Evolutionary conservation across 2,888 invertebrate species (phyloP).

Genomic region (Diloba caeruleocephala): DNA sequence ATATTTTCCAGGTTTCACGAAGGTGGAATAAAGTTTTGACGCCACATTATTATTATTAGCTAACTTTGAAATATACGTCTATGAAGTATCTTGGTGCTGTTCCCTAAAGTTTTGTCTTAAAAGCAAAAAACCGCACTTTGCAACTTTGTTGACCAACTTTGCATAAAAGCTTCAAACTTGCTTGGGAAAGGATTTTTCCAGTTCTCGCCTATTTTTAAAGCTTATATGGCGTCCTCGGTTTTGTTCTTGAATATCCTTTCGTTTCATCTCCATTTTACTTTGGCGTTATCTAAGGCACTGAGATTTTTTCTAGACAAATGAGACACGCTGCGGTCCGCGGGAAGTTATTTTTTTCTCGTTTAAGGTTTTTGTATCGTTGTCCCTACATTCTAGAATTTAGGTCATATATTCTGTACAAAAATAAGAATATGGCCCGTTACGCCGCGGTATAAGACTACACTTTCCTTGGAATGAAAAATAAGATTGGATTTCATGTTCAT

Average conservation of each 20-base stretch:
- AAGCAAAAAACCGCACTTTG: conserved; percentile 45
- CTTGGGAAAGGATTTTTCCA: conserved; percentile 60
- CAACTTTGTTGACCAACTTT: conserved; percentile 58
- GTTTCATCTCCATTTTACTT: conserved; percentile 83
- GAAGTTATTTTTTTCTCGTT: conserved; percentile 63
- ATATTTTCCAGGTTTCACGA: conserved; percentile 16
- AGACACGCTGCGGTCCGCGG: conserved; percentile 61
- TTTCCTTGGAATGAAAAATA: conserved; percentile 48
- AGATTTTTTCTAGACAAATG: conserved; percentile 75
- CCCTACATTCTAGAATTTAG: conserved; percentile 47
- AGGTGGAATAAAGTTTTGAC: conserved; percentile 22
- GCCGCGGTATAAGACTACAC: conserved; percentile 35
- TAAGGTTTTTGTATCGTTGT: conserved; percentile 55
- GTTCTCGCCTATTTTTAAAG: conserved; percentile 75
- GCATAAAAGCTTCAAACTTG: conserved; percentile 50
- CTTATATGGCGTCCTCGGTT: conserved; percentile 67
- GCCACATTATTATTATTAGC: conserved; percentile 33
- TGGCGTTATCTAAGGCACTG: conserved; percentile 73
- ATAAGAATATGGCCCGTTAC: conserved; percentile 47
- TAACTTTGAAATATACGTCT: conserved; percentile 45
- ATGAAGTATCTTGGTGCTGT: conserved; percentile 28
- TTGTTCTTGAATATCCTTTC: conserved; percentile 75
- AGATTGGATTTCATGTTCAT: conserved; percentile 64
- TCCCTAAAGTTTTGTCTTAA: conserved; percentile 42
- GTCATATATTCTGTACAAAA: conserved; percentile 39